These are phyloP conservation scores for Brevimyrus niger DNA, from an alignment of 2,113 vertebrate genomes.

Conservation along the genomic window DNA sequence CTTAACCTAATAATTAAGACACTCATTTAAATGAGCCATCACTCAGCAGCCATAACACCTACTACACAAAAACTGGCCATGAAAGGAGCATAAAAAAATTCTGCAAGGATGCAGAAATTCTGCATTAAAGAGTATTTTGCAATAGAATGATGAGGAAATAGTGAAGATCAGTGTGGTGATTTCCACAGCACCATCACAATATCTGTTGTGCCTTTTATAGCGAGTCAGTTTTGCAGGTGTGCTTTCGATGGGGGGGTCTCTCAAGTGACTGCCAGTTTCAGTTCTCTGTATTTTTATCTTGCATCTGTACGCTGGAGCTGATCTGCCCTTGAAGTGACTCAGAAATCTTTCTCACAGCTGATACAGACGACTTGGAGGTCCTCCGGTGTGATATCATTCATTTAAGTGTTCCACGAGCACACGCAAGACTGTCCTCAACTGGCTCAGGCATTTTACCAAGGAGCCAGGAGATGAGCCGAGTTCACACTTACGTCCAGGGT, in stretches of 20 bases:
- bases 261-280: not conserved
- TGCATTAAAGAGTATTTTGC: not conserved
- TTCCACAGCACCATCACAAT: not conserved
- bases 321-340: not conserved
- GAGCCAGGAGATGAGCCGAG: not conserved
- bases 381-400: not conserved
- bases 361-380: not conserved
- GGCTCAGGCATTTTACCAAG: not conserved
- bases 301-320: not conserved
- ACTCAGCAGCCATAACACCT: not conserved
- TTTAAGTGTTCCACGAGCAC: not conserved
- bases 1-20: not conserved
- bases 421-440: not conserved
- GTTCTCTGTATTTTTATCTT: not conserved
- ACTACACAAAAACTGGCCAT: not conserved
- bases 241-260: not conserved
- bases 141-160: not conserved
- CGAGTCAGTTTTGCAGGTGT: not conserved
- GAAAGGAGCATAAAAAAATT: not conserved
- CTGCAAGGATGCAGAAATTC: not conserved
- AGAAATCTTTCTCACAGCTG: not conserved
- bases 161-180: not conserved
- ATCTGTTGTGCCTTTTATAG: not conserved
- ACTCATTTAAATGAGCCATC: not conserved
- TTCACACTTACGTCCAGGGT: slow-evolving; percentile 27